A percentile compares a stretch with the other conserved stretches of the same genome.
Evolutionary conservation across 2,797 vertebrate species (phyloP).

Genomic region (Silurus aristotelis): DNA sequence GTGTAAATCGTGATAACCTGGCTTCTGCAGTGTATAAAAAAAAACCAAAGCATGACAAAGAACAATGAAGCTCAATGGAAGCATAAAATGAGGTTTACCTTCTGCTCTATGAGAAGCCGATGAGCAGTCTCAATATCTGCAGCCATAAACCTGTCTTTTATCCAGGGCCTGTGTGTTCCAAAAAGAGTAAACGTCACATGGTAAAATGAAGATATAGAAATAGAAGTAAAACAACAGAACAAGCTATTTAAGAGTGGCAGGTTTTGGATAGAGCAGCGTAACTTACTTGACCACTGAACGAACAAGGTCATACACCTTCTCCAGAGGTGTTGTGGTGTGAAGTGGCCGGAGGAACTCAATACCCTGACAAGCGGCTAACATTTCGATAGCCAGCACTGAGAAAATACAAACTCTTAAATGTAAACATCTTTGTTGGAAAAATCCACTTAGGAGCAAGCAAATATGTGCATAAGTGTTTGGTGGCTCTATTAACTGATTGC

Average conservation of each 20-base stretch:
- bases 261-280: conserved; percentile 62
- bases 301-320: conserved; percentile 98
- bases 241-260: conserved; percentile 40
- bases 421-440: neutral
- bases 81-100: conserved; percentile 67
- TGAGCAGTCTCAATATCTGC: conserved; percentile 92
- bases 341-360: conserved; percentile 97
- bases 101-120: conserved; percentile 88
- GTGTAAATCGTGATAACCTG: neutral
- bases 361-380: conserved; percentile 94
- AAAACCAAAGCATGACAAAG: neutral
- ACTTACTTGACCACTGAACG: conserved; percentile 93
- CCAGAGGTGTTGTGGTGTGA: conserved; percentile 92
- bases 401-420: conserved; percentile 13
- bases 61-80: neutral
- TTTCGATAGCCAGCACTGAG: conserved; percentile 92
- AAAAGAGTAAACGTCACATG: conserved; percentile 25
- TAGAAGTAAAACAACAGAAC: too few species aligned
- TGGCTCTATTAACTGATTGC: neutral
- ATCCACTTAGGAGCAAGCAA: neutral
- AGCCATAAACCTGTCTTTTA: conserved; percentile 98
- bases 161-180: conserved; percentile 83
- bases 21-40: too few species aligned
- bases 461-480: neutral
- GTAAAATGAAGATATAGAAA: neutral